These are phyloP conservation scores for Hololepta plana DNA, from an alignment of 2,888 invertebrate species.

Conservation along the genomic window DNA sequence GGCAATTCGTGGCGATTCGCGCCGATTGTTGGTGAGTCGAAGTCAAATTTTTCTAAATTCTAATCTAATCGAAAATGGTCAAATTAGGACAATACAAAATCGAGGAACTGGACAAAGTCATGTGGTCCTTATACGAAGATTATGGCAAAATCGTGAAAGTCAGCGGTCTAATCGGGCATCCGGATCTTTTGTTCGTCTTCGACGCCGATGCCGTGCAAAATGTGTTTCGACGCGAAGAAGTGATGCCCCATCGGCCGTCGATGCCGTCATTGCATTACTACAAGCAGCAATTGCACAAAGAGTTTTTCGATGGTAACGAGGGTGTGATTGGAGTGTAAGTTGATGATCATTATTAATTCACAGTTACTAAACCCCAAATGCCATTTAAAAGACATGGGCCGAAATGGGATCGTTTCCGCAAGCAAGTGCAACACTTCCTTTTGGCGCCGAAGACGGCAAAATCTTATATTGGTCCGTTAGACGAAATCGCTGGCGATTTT, in stretches of 20 bases:
- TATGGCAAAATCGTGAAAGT: constrained; percentile 45
- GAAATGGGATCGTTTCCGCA: constrained; percentile 71
- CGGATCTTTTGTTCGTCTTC: constrained; percentile 54
- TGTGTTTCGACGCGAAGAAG: constrained; percentile 50
- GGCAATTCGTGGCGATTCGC: constrained; percentile 73
- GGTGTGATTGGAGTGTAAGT: constrained; percentile 62
- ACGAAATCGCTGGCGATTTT: constrained; percentile 61
- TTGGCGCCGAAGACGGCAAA: constrained; percentile 62
- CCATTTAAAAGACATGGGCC: constrained; percentile 51
- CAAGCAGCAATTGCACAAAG: constrained; percentile 45
- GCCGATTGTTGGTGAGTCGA: constrained; percentile 37
- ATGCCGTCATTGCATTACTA: constrained; percentile 58
- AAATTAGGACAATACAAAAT: constrained; percentile 36
- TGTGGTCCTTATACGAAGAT: constrained; percentile 35
- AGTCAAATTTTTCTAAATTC: neutral
- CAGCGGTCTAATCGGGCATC: constrained; percentile 55
- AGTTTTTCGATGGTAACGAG: constrained; percentile 52
- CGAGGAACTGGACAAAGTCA: constrained; percentile 36
- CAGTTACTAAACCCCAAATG: constrained; percentile 1
- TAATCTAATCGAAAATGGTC: constrained; percentile 4
- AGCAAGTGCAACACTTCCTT: constrained; percentile 68
- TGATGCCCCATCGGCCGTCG: constrained; percentile 51
- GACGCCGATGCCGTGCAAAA: constrained; percentile 54
- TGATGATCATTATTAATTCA: too few relatives aligned
- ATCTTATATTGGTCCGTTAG: constrained; percentile 54